These are phyloP conservation scores for Pollenia labialis DNA, from an alignment of 2,888 invertebrate species.

Conservation along the genomic window DNA sequence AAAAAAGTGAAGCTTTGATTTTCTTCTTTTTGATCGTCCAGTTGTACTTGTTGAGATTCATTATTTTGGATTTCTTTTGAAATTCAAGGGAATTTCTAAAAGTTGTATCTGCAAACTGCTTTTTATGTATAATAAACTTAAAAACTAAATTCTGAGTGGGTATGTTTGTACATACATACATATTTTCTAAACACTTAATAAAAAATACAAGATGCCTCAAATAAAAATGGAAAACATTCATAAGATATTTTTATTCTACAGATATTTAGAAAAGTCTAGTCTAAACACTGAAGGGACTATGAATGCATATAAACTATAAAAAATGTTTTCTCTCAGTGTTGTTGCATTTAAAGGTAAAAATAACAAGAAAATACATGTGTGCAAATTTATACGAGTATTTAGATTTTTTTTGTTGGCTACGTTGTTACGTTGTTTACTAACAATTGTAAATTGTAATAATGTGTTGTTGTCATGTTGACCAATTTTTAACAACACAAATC, in stretches of 20 bases:
- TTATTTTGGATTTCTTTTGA: constrained; percentile 66
- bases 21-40: constrained; percentile 21
- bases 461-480: constrained; percentile 70
- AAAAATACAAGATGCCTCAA: not conserved
- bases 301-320: too few species aligned
- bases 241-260: too few species aligned
- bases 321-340: constrained; percentile 4
- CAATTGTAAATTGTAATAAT: constrained; percentile 57
- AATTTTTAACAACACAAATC: constrained; percentile 70
- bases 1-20: constrained; percentile 31
- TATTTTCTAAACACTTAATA: not conserved
- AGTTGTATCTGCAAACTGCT: constrained; percentile 42
- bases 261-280: too few species aligned
- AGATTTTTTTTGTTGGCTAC: constrained; percentile 5
- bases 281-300: too few species aligned
- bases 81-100: constrained; percentile 54
- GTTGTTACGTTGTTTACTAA: constrained; percentile 8
- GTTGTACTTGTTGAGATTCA: constrained; percentile 57
- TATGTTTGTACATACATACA: constrained; percentile 9
- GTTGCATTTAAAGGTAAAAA: not conserved
- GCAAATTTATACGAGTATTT: constrained; percentile 20
- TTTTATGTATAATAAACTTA: constrained; percentile 17
- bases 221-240: too few species aligned
- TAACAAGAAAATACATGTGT: not conserved
- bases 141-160: constrained; percentile 34